A percentile compares a stretch with the other conserved stretches of the same genome.
Conservation (phyloP, 2,113 vertebrate genomes). For the Pelusios castaneus region DNA sequence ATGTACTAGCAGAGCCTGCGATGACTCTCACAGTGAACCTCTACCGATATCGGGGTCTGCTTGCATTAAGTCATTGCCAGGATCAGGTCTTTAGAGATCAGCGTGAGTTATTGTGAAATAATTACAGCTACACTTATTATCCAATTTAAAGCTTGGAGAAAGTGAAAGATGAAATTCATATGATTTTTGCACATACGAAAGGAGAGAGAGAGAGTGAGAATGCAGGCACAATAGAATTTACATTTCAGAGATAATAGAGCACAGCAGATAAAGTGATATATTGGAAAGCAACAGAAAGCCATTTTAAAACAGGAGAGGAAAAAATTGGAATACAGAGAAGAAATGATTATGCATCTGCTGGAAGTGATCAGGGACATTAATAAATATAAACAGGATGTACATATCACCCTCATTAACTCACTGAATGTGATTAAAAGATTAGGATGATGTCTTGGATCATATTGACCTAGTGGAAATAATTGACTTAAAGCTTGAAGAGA, state of each 20-base stretch:
- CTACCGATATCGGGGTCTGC: not conserved
- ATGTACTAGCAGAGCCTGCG: not conserved
- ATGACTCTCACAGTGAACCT: not conserved
- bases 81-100: not conserved
- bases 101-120: not conserved
- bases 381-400: rapidly evolving
- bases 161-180: not conserved
- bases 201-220: not conserved
- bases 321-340: not conserved
- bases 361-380: not conserved
- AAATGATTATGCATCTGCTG: not conserved
- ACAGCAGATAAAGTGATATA: not conserved
- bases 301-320: not conserved
- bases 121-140: not conserved
- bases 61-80: not conserved
- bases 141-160: not conserved
- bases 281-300: not conserved
- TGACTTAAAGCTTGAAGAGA: not conserved
- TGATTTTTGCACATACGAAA: not conserved
- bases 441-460: rapidly evolving
- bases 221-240: not conserved
- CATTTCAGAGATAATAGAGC: not conserved
- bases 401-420: not conserved
- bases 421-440: not conserved
- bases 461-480: not conserved